Percentiles rank a stretch among this genome's conserved stretches.
phyloP scores from a whole-genome alignment of 2,797 vertebrate genomes.

The Eidolon dupreanum region DNA sequence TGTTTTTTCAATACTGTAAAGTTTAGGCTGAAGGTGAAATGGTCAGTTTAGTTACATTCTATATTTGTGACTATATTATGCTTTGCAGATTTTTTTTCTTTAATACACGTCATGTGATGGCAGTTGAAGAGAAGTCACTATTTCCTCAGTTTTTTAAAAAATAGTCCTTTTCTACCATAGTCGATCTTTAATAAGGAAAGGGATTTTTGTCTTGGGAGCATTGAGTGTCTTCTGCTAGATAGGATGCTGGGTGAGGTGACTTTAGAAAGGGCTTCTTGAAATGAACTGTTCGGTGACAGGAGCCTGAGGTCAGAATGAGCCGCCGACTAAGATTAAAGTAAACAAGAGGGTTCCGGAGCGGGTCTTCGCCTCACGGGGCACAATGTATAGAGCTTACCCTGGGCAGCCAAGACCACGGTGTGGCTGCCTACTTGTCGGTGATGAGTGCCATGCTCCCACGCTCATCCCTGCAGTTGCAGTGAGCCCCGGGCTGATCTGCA shows the following conservation, averaged over 20 bases:
- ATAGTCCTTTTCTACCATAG: background rate
- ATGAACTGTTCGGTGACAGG: background rate
- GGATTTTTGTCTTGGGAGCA: background rate
- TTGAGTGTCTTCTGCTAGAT: background rate
- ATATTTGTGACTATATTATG: background rate
- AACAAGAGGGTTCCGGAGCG: background rate
- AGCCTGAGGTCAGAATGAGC: background rate
- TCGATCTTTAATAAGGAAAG: background rate
- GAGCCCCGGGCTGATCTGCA: background rate
- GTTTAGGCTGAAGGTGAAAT: background rate
- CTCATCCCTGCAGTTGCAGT: background rate
- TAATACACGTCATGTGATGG: background rate
- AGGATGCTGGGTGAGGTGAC: background rate
- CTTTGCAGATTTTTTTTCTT: background rate
- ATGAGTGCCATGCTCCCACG: background rate
- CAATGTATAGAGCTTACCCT: background rate
- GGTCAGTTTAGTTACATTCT: background rate
- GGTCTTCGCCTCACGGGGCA: background rate
- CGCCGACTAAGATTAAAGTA: background rate
- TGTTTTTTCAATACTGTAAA: background rate
- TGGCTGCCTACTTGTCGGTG: background rate
- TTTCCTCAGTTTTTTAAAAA: background rate
- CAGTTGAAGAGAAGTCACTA: background rate
- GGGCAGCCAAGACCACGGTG: rapidly evolving
- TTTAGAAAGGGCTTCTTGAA: background rate